Evolutionary conservation across 2,888 invertebrate species (phyloP).

Genomic region (Ametastegia equiseti): DNA sequence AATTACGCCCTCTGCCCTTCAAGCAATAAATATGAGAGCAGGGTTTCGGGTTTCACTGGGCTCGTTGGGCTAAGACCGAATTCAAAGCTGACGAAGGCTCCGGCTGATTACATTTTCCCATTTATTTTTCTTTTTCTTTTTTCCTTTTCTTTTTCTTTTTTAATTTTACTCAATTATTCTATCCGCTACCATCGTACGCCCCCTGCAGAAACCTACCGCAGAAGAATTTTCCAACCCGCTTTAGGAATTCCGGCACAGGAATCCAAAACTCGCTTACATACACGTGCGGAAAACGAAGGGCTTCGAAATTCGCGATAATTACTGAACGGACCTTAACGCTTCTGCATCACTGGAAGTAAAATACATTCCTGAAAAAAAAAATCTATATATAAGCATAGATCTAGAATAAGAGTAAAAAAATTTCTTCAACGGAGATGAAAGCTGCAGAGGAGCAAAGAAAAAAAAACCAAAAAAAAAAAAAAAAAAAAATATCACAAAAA

Average conservation of each 20-base stretch:
- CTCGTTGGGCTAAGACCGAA: neutral
- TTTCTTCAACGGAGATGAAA: neutral
- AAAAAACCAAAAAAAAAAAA: no score
- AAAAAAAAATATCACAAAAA: no score
- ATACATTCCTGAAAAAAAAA: neutral
- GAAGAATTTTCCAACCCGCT: neutral
- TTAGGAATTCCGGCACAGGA: neutral
- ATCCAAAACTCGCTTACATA: neutral
- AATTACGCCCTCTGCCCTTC: constrained; percentile 41
- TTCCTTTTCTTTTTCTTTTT: constrained; percentile 55
- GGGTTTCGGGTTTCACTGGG: constrained; percentile 10
- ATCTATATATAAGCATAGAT: neutral
- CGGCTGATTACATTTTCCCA: constrained; percentile 63
- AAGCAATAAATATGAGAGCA: constrained; percentile 45
- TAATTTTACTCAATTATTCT: constrained; percentile 62
- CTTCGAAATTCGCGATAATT: neutral
- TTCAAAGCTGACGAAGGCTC: constrained; percentile 49
- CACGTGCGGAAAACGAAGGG: neutral
- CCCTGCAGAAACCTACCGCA: neutral
- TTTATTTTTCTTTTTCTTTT: no score
- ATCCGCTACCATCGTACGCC: constrained; percentile 45
- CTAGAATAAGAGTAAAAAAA: neutral
- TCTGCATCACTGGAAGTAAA: neutral
- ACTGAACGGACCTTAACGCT: neutral
- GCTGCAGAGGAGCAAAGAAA: no score